Conservation (phyloP, 2,888 invertebrate genomes). For the Phyto melanocephala region DNA sequence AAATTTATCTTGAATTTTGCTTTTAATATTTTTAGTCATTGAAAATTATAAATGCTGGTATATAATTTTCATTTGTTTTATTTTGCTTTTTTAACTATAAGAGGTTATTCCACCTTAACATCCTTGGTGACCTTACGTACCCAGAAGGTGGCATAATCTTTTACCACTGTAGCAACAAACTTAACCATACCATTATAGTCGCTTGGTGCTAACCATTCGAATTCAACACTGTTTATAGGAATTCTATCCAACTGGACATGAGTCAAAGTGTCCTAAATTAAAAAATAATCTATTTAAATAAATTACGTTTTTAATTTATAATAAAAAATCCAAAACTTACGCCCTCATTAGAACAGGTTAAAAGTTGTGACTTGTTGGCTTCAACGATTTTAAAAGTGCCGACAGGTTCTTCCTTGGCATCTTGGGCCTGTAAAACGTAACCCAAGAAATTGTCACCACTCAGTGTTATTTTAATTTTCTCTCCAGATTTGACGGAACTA, state of each 20-base stretch:
- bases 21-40: no score
- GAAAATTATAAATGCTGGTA: no score
- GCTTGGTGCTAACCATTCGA: slow-evolving; percentile 84
- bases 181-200: slow-evolving; percentile 82
- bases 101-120: slow-evolving; percentile 80
- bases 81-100: background rate
- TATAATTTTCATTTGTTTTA: no score
- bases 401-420: slow-evolving; percentile 81
- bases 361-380: slow-evolving; percentile 77
- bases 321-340: no score
- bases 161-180: slow-evolving; percentile 85
- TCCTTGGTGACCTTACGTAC: slow-evolving; percentile 83
- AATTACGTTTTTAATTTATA: background rate
- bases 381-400: slow-evolving; percentile 82
- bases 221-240: slow-evolving; percentile 80
- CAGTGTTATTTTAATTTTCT: slow-evolving; percentile 79
- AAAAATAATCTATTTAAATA: background rate
- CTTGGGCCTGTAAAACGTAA: slow-evolving; percentile 84
- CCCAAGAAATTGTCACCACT: slow-evolving; percentile 81
- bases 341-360: slow-evolving; percentile 71
- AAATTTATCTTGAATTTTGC: no score
- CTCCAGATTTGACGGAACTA: slow-evolving; percentile 77
- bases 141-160: slow-evolving; percentile 86
- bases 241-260: slow-evolving; percentile 82
- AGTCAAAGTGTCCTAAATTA: slow-evolving; percentile 83